Conservation (phyloP, 2,797 vertebrate genomes). For the Okamejei kenojei region DNA sequence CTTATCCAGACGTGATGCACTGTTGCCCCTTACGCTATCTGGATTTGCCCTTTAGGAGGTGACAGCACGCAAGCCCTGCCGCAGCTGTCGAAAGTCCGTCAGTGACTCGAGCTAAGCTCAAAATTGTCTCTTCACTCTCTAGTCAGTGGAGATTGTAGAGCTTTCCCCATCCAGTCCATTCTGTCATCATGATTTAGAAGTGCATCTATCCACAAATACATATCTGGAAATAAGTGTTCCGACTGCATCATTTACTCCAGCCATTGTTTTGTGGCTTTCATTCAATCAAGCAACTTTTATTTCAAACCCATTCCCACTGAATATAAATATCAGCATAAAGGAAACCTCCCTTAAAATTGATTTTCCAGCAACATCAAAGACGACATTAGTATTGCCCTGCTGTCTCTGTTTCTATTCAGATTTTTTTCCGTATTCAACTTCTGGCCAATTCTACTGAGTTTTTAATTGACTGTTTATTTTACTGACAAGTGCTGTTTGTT, state of each 20-base stretch:
- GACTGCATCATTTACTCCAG: background rate
- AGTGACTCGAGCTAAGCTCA: too few relatives aligned
- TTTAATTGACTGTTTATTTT: constrained; percentile 23
- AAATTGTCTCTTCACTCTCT: background rate
- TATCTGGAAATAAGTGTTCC: background rate
- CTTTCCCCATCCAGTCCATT: background rate
- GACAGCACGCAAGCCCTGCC: too few relatives aligned
- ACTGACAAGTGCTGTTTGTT: constrained; percentile 15
- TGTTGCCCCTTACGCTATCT: too few relatives aligned
- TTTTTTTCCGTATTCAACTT: background rate
- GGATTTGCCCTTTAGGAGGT: too few relatives aligned
- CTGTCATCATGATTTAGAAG: background rate
- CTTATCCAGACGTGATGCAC: too few relatives aligned
- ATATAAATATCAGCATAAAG: background rate
- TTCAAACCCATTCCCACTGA: background rate
- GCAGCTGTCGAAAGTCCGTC: too few relatives aligned
- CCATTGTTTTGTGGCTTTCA: background rate
- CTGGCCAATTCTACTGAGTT: background rate
- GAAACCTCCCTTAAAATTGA: background rate
- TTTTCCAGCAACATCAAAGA: background rate
- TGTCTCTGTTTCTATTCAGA: background rate
- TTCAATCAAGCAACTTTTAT: background rate
- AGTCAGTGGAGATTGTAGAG: too few relatives aligned
- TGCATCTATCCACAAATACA: background rate
- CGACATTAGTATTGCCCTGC: background rate